Percentiles rank a stretch among this genome's conserved stretches.
These are phyloP conservation scores for Theretra japonica DNA, from an alignment of 2,888 invertebrate species.

Conservation along the genomic window DNA sequence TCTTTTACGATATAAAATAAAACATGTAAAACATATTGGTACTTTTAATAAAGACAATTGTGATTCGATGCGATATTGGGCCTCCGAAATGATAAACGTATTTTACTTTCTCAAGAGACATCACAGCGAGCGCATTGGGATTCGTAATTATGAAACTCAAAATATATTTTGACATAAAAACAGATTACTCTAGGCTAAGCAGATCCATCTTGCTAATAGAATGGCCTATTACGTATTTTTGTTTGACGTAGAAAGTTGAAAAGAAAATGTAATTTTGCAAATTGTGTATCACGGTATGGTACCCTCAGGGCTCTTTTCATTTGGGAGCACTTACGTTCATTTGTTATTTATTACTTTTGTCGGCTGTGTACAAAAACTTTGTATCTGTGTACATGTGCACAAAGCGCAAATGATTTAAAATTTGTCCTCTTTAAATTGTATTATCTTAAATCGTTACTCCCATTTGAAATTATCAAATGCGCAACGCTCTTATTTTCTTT, in stretches of 20 bases:
- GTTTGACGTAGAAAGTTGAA: slow-evolving; percentile 55
- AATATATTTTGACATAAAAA: slow-evolving; percentile 27
- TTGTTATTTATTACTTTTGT: slow-evolving; percentile 53
- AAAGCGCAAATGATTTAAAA: neutral
- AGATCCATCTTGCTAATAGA: slow-evolving; percentile 50
- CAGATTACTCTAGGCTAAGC: slow-evolving; percentile 43
- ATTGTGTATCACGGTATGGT: slow-evolving; percentile 59
- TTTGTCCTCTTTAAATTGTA: neutral
- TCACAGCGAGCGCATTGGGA: slow-evolving; percentile 3
- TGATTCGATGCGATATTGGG: neutral
- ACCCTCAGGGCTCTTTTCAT: slow-evolving; percentile 55
- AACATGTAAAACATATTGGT: neutral
- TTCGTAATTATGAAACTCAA: slow-evolving; percentile 20
- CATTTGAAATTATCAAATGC: neutral
- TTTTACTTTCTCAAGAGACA: slow-evolving; percentile 18
- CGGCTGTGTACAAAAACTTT: slow-evolving; percentile 32
- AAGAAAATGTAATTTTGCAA: slow-evolving; percentile 63
- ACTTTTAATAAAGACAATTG: neutral
- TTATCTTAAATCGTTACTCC: neutral
- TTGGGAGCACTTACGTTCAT: slow-evolving; percentile 54
- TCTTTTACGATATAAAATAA: neutral
- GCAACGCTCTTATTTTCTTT: too few relatives aligned
- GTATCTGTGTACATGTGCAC: slow-evolving; percentile 1
- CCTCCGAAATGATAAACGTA: neutral
- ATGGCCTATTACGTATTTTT: slow-evolving; percentile 48